Conservation (phyloP, 2,888 invertebrate genomes). For the Drosophila conformis region DNA sequence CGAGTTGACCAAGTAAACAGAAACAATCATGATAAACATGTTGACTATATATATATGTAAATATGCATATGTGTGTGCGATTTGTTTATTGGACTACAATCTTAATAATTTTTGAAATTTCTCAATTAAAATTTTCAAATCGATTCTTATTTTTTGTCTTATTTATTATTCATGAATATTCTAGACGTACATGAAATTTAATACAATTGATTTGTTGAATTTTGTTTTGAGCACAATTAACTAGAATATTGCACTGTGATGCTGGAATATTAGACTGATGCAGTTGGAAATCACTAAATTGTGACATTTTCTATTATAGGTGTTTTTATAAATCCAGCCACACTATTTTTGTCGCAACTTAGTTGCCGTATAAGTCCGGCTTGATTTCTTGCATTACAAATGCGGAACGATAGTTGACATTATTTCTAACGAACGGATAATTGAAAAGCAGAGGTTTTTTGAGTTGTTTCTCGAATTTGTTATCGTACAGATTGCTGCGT, state of each 20-base stretch:
- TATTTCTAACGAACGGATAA: neutral
- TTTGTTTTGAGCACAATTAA: neutral
- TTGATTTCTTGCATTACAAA: neutral
- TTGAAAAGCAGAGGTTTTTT: slow-evolving; percentile 14
- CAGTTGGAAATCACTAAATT: neutral
- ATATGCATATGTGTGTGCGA: neutral
- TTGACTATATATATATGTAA: slow-evolving; percentile 14
- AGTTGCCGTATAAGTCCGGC: neutral
- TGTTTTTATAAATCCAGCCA: neutral
- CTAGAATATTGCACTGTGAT: neutral
- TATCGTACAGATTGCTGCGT: slow-evolving; percentile 16
- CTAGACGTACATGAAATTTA: neutral
- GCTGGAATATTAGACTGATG: neutral
- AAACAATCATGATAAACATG: slow-evolving; percentile 64
- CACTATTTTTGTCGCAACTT: neutral
- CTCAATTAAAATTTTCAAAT: neutral
- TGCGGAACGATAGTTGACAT: neutral
- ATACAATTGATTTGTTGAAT: neutral
- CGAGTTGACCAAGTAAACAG: slow-evolving; percentile 41
- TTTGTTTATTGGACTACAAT: neutral
- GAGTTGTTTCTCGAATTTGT: slow-evolving; percentile 21
- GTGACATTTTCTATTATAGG: neutral
- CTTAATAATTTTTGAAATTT: neutral
- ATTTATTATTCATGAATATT: neutral
- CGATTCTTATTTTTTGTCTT: neutral